Base-by-base conservation (phyloP, 2,888 invertebrate genomes). In the Apomyelois bistriatella region DNA sequence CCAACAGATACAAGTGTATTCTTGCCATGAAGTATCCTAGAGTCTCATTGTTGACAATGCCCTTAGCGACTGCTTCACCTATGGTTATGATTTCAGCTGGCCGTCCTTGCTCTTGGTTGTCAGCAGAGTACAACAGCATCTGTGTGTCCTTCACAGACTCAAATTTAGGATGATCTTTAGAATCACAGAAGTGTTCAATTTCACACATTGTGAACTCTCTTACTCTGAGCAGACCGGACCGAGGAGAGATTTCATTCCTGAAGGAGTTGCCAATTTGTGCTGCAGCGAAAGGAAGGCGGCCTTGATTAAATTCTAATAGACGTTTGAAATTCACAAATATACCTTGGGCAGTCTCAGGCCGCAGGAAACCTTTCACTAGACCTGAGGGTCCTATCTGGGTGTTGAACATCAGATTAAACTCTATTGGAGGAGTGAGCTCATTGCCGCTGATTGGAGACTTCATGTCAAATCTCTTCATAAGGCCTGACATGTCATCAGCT, bases 171-270 rank as follows among this genome's bases (percentile, higher is more conserved):
- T 99, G 98, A 58, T 92, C 92, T 76, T 99, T 99, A 0, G 98
- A 97, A 87, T 99, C 99, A 82, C 99, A 98, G 82, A 99, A 99
- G 87, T 99, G 99, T 84, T 99, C 99, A 68, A 99, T 99, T 91
- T 99, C 99, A 57, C 98, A 99, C 99, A 99, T 99, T 0, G 99
- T 99, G 76, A 99, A 99, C 82, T 99, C 99, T 71, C 99, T 94
- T 0, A 99, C 98, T 70, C 99, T 92, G 42, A 99, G 94, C 8
- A 99, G 91, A 0, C 99, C 99, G 60, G 98, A 98, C 57, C 99
- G 92, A 1, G 99, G 99, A 0, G 99, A 99, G 69, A 99, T 99
- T 92, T 99, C 99, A 90, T 99, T 99, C 65, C 99, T 94, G 80
- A 99, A 99, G 0, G 99, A 96, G 78, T 97, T 97, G 60, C 99